phyloP scores from a whole-genome alignment of 2,113 vertebrate genomes.

The Eudyptes chrysolophus region DNA sequence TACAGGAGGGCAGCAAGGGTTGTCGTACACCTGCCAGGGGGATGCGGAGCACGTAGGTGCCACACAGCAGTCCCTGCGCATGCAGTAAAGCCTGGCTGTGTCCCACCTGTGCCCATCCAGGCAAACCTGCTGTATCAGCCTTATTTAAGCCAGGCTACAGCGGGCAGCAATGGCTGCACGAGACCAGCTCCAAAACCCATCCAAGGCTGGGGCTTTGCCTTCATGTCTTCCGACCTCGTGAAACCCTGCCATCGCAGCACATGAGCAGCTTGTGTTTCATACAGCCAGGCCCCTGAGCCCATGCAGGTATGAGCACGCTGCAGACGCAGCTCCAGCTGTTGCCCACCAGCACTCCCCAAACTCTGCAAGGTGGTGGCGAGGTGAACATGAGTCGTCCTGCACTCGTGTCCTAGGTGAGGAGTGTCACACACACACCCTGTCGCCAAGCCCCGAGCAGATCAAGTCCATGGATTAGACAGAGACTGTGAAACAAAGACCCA shows the following conservation, averaged over 20 bases:
- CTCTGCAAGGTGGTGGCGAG: too few relatives aligned
- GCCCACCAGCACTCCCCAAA: not conserved
- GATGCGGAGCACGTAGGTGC: rapidly evolving
- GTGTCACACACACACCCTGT: not conserved
- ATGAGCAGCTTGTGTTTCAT: not conserved
- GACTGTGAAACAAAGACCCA: not conserved
- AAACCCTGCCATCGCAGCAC: not conserved
- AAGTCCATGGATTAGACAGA: not conserved
- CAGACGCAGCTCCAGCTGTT: not conserved
- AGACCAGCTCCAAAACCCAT: not conserved
- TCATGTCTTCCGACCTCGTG: not conserved
- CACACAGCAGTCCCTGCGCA: not conserved
- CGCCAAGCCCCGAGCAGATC: not conserved
- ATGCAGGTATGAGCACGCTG: rapidly evolving
- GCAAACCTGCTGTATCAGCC: not conserved
- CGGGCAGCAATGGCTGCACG: rapidly evolving
- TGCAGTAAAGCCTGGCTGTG: not conserved
- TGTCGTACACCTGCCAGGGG: not conserved
- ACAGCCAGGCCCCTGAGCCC: not conserved
- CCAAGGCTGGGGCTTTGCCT: not conserved
- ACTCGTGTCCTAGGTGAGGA: rapidly evolving
- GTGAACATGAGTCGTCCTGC: not conserved
- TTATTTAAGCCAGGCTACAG: not conserved
- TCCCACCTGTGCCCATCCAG: not conserved
- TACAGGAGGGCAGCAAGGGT: not conserved